A percentile compares a stretch with the other conserved stretches of the same genome.
Evolutionary conservation across 2,888 invertebrate species (phyloP).

Genomic region (Mamestra brassicae): DNA sequence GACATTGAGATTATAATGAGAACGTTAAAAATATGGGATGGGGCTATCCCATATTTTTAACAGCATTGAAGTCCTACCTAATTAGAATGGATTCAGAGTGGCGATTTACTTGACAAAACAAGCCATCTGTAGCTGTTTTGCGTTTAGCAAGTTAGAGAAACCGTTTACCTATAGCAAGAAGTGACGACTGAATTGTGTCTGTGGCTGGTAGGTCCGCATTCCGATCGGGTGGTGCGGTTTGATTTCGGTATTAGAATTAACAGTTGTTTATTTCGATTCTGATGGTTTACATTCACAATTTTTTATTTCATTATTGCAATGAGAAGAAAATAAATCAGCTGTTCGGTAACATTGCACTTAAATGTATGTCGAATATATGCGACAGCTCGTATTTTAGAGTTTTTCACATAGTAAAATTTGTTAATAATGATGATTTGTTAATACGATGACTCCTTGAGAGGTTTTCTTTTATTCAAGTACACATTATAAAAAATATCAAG

Average conservation of each 20-base stretch:
- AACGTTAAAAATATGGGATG: too few species aligned
- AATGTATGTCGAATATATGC: too few species aligned
- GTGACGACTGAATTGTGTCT: background rate
- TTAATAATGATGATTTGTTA: too few species aligned
- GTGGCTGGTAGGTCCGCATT: conserved; percentile 19
- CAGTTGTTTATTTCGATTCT: background rate
- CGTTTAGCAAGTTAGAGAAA: background rate
- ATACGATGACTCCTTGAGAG: background rate
- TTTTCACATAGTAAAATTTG: background rate
- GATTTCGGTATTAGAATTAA: conserved; percentile 1
- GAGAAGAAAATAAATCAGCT: background rate
- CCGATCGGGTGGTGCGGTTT: conserved; percentile 21
- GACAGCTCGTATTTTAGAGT: too few species aligned
- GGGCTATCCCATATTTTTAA: too few species aligned
- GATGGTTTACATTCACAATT: too few species aligned
- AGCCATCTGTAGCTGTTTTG: background rate
- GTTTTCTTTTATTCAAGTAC: background rate
- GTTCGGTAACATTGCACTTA: background rate
- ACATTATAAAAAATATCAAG: background rate
- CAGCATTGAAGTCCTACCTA: too few species aligned
- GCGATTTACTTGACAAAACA: background rate
- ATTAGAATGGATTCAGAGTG: background rate
- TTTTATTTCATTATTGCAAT: background rate
- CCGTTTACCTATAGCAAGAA: background rate
- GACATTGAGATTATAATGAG: too few species aligned